Evolutionary conservation across 2,888 invertebrate species (phyloP).

Genomic region (Agrypnus murinus): DNA sequence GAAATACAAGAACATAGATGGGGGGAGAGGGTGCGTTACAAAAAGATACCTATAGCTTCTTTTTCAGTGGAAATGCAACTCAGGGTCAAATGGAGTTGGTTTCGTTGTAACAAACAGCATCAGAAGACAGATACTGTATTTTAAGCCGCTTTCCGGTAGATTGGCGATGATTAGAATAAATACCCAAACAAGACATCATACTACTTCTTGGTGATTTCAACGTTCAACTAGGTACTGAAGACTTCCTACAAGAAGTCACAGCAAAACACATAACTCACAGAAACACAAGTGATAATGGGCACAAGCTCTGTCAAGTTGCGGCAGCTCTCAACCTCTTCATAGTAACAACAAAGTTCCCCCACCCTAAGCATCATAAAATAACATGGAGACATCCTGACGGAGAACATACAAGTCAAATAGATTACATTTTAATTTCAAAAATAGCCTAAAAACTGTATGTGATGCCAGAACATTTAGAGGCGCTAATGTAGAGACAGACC

Average conservation of each 20-base stretch:
- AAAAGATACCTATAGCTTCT: too few species aligned
- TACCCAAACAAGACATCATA: neutral
- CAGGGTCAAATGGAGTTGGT: neutral
- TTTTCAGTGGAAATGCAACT: too few species aligned
- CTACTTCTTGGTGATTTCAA: neutral
- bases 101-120: neutral
- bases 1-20: too few species aligned
- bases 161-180: neutral
- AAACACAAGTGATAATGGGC: neutral
- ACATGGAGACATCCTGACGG: neutral
- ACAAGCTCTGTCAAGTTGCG: neutral
- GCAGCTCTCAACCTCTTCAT: neutral
- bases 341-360: neutral
- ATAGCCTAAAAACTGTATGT: constrained; percentile 1
- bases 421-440: constrained; percentile 3
- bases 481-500: too few species aligned
- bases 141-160: neutral
- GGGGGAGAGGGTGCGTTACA: too few species aligned
- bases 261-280: neutral
- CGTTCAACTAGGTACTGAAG: neutral
- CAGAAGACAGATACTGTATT: neutral
- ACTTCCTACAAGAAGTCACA: neutral
- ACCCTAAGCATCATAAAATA: neutral
- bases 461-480: neutral
- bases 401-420: neutral